These are phyloP conservation scores for Pelecanoides urinatrix DNA, from an alignment of 2,113 vertebrate genomes.

Conservation along the genomic window DNA sequence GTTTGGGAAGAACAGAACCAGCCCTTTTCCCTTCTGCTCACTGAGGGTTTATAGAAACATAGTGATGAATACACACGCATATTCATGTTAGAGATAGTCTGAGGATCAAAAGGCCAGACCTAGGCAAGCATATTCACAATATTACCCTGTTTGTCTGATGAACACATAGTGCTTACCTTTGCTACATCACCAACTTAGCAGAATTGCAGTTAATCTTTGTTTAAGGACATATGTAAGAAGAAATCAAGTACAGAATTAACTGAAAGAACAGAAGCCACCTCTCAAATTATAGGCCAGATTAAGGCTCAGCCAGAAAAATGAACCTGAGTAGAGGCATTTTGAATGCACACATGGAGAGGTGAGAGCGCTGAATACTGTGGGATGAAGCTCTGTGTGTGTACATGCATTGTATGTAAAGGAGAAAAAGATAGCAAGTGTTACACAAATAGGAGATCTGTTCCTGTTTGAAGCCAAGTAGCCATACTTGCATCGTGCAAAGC, in stretches of 20 bases:
- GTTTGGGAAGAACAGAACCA: background rate
- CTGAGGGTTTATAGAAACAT: background rate
- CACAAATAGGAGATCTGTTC: background rate
- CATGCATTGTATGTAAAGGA: background rate
- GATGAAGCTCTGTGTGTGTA: background rate
- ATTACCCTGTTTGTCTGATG: background rate
- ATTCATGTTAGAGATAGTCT: background rate
- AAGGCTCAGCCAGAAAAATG: background rate
- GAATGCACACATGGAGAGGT: background rate
- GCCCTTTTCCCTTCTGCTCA: background rate
- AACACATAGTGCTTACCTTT: background rate
- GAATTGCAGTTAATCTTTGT: background rate
- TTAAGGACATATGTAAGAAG: background rate
- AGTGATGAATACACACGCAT: background rate
- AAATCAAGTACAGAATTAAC: background rate
- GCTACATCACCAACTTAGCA: background rate
- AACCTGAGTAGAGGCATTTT: background rate
- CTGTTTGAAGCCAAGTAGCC: background rate
- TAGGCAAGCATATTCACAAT: background rate
- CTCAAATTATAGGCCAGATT: background rate
- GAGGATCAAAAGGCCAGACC: background rate
- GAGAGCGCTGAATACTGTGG: background rate
- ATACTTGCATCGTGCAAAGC: background rate
- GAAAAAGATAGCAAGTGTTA: background rate
- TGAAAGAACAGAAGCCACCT: background rate